Conservation (phyloP, 2,888 invertebrate species). For the Sycophila texana region DNA sequence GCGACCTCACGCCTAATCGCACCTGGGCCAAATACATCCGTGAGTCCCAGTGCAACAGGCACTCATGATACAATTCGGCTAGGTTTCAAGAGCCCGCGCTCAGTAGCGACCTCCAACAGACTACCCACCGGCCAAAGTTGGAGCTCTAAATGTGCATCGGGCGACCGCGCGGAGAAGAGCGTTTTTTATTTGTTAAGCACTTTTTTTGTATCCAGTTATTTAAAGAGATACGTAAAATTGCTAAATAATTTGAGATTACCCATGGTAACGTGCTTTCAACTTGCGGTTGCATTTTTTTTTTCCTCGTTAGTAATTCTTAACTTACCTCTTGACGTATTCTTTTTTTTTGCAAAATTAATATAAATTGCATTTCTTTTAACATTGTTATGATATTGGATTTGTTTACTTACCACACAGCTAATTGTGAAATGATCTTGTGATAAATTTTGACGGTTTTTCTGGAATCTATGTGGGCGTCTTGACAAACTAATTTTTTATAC, state of each 20-base stretch:
- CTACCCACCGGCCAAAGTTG: slow-evolving; percentile 31
- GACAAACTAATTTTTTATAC: background rate
- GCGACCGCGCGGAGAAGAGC: slow-evolving; percentile 24
- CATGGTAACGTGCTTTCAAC: no score
- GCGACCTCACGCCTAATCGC: slow-evolving; percentile 80
- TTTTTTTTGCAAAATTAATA: background rate
- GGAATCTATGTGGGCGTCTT: no score
- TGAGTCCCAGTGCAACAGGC: slow-evolving; percentile 80
- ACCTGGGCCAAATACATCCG: slow-evolving; percentile 86
- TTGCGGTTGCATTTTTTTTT: no score
- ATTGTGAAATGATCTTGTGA: no score
- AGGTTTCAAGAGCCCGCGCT: slow-evolving; percentile 61
- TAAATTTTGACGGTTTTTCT: no score
- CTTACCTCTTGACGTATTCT: background rate
- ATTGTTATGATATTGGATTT: no score
- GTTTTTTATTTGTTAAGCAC: slow-evolving; percentile 41
- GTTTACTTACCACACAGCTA: no score
- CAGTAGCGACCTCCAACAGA: slow-evolving; percentile 23
- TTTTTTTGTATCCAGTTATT: no score
- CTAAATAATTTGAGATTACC: no score
- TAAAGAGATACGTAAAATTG: no score
- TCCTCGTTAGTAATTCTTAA: background rate
- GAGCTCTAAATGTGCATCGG: slow-evolving; percentile 56
- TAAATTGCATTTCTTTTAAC: slow-evolving; percentile 4
- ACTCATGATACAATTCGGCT: slow-evolving; percentile 66